Conservation (phyloP, 2,113 vertebrate genomes). For the Phaethornis superciliosus region DNA sequence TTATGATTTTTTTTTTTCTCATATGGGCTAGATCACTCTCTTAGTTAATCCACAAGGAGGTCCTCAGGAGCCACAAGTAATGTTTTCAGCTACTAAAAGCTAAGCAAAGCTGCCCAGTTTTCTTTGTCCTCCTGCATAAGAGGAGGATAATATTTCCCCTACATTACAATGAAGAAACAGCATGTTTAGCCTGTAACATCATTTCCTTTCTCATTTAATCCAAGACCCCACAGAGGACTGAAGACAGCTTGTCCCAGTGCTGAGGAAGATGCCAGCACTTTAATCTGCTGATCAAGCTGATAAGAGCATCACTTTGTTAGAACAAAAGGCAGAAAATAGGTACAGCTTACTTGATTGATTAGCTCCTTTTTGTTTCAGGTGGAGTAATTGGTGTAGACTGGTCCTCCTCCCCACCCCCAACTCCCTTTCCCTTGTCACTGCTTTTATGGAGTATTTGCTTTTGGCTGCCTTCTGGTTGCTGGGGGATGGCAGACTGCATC, state of each 20-base stretch:
- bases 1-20: neutral
- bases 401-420: neutral
- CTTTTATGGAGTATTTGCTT: accelerated
- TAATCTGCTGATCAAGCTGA: slow-evolving; percentile 51
- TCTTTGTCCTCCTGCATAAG: neutral
- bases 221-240: neutral
- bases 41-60: neutral
- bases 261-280: slow-evolving; percentile 59
- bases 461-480: neutral
- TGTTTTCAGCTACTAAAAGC: neutral
- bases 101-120: neutral
- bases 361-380: neutral
- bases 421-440: neutral
- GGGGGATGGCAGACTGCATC: neutral
- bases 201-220: neutral
- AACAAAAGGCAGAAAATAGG: neutral
- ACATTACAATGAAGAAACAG: neutral
- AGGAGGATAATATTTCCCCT: neutral
- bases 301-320: neutral
- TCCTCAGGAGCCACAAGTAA: neutral
- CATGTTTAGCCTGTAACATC: neutral
- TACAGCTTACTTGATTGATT: neutral
- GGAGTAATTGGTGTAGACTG: neutral
- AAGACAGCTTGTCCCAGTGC: slow-evolving; percentile 30
- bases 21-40: neutral